These are phyloP conservation scores for Elephas maximus DNA, from an alignment of 2,113 vertebrate species.

Conservation along the genomic window DNA sequence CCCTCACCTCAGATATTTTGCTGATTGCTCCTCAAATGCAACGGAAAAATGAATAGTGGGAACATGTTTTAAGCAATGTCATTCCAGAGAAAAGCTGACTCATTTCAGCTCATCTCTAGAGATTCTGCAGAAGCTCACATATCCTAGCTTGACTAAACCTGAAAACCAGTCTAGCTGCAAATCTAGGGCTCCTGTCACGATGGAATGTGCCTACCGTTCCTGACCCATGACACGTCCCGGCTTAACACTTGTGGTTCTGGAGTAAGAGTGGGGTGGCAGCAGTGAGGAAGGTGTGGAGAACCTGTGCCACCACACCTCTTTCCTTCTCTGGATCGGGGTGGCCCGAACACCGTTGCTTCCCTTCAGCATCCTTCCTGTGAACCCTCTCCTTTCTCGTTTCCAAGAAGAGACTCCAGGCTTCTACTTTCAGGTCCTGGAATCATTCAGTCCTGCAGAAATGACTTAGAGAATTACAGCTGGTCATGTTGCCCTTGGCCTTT, in stretches of 20 bases:
- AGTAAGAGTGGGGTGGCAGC: background rate
- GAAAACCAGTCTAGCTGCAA: slow-evolving; percentile 9
- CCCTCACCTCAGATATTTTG: slow-evolving; percentile 22
- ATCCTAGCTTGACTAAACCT: background rate
- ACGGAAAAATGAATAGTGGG: background rate
- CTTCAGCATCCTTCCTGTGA: background rate
- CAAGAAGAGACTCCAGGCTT: background rate
- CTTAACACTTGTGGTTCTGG: background rate
- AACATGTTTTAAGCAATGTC: background rate
- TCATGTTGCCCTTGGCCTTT: background rate
- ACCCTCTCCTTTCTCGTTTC: background rate
- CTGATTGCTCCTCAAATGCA: background rate
- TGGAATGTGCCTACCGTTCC: background rate
- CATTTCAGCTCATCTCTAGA: background rate
- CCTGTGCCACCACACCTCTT: background rate
- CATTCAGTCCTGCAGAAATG: background rate
- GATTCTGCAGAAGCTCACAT: background rate
- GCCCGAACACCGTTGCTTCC: background rate
- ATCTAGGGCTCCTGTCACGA: background rate
- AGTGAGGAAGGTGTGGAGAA: background rate
- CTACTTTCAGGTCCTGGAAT: background rate
- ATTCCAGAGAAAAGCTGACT: slow-evolving; percentile 41
- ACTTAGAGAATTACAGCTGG: background rate
- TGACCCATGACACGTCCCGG: background rate
- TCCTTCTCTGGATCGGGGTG: background rate